phyloP scores from a whole-genome alignment of 2,888 invertebrate genomes.

The Cylindroiulus punctatus region DNA sequence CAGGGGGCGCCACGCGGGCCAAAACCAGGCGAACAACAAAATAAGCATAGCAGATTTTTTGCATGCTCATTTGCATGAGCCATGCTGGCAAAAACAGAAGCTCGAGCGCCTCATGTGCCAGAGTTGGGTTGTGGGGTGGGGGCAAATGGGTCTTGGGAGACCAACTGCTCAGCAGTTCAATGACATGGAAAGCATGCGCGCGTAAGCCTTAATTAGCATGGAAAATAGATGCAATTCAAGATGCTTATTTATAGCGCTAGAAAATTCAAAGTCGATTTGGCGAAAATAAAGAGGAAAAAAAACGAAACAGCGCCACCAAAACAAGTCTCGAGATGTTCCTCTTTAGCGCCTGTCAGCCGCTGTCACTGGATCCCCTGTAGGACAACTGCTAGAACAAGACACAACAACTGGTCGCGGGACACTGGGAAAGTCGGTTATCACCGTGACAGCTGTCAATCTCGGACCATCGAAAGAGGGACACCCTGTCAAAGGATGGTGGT shows the following conservation, averaged over 20 bases:
- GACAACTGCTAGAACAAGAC: constrained; percentile 9
- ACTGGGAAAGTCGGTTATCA: background rate
- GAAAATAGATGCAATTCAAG: constrained; percentile 11
- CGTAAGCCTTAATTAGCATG: constrained; percentile 11
- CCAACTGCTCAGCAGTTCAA: constrained; percentile 2
- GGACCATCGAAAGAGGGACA: background rate
- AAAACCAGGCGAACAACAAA: background rate
- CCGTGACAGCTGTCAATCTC: background rate
- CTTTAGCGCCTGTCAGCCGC: background rate
- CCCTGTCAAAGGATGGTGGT: too few species aligned
- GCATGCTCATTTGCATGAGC: constrained; percentile 4
- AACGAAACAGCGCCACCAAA: background rate
- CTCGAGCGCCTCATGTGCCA: background rate
- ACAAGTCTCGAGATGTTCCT: background rate
- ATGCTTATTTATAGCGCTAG: constrained; percentile 2
- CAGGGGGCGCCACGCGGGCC: background rate
- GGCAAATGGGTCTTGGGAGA: constrained; percentile 18
- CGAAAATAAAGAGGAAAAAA: background rate
- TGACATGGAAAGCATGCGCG: constrained; percentile 18
- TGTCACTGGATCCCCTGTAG: background rate
- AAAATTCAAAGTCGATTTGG: constrained; percentile 18
- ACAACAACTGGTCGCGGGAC: constrained; percentile 3
- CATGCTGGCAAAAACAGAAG: constrained; percentile 18
- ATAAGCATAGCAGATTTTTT: background rate
- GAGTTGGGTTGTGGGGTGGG: background rate